Evolutionary conservation across 2,113 vertebrate genomes (phyloP), one percentile per base, ranked within the genome.

Genomic region (Mormyrus lacerda): DNA sequence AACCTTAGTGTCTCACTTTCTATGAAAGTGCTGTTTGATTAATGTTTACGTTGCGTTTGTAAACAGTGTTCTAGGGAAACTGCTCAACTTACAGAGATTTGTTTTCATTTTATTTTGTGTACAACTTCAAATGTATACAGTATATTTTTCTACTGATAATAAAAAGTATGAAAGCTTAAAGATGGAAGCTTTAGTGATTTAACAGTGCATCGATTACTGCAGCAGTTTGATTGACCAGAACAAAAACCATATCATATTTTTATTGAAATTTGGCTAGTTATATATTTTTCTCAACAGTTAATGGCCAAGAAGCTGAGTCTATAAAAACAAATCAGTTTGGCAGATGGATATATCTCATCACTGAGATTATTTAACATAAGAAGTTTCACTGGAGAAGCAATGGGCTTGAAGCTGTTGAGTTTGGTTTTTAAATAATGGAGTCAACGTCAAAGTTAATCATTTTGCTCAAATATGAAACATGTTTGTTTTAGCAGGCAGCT

Each of bases 1-100:
- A 95, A 95, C 94, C 96, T 94, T 97, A 85, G 95, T 96, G 96
- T 97, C 95, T 96, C 96, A 96, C 96, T 97, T 97, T 97, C 96
- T 97, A 97, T 96, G 96, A 97, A 97, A 97, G 96, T 97, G 96
- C 96, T 96, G 89, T 90, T 76, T 89, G 86, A 90, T 89, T 95
- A 96, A 97, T 97, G 96, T 97, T 97, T 97, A 96, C 95, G 95
- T 97, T 96, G 96, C 97, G 95, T 97, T 97, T 97, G 95, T 97
- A 97, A 96, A 97, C 96, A 96, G 96, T 97, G 96, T 96, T 97
- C 97, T 96, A 94, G 95, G 97, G 95, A 96, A 96, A 96, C 95
- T 96, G 95, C 96, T 96, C 95, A 95, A 96, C 96, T 97, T 96
- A 96, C 51, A 87, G 86, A 96, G 94, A 96, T 95, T 91, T 97